Evolutionary conservation across 2,797 vertebrate species (phyloP).

Genomic region (Sebastes steindachneri): DNA sequence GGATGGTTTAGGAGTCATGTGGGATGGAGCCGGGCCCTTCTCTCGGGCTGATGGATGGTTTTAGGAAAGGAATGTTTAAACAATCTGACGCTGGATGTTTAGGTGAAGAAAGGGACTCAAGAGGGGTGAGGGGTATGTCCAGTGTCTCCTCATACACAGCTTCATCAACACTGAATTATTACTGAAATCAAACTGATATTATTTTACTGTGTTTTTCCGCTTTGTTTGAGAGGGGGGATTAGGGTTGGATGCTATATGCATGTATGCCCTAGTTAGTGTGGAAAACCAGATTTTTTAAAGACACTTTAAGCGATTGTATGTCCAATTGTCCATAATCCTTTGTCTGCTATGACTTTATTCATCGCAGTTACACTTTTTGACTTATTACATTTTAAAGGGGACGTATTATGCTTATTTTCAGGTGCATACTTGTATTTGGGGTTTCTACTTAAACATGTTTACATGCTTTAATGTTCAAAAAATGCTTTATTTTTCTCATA

Average conservation of each 20-base stretch:
- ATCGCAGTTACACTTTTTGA: background rate
- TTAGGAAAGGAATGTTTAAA: constrained; percentile 79
- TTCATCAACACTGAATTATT: constrained; percentile 22
- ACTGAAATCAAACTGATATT: background rate
- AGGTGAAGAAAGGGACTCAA: constrained; percentile 49
- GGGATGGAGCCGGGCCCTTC: constrained; percentile 36
- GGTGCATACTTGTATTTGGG: no score
- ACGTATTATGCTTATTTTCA: no score
- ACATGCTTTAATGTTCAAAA: no score
- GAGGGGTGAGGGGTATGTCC: constrained; percentile 31
- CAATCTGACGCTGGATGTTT: constrained; percentile 69
- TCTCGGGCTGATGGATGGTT: constrained; percentile 65
- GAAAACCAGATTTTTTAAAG: background rate
- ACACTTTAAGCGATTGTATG: no score
- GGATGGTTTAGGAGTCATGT: background rate
- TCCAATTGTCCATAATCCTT: background rate
- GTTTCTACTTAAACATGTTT: no score
- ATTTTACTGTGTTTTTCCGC: background rate
- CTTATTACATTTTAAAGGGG: background rate
- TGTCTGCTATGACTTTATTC: background rate
- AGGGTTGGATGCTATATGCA: background rate
- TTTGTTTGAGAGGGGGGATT: background rate
- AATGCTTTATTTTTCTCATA: no score
- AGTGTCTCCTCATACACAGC: constrained; percentile 15
- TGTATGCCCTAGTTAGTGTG: background rate